phyloP scores from a whole-genome alignment of 2,113 vertebrate species.

The Elachura formosa region DNA sequence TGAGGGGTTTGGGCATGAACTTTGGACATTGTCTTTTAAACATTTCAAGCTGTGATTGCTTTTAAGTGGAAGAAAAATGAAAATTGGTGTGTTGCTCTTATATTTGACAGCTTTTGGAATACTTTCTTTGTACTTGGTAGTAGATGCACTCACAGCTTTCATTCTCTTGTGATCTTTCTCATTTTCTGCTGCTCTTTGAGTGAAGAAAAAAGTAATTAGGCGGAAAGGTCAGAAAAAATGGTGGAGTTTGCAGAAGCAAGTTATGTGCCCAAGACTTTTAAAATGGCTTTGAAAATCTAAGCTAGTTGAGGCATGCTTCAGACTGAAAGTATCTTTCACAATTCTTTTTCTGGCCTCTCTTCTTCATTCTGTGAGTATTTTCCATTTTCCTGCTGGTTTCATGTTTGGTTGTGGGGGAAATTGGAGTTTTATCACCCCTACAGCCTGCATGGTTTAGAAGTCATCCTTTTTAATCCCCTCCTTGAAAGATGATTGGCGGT shows the following conservation, averaged over 20 bases:
- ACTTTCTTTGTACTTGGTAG: not conserved
- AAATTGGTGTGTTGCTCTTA: not conserved
- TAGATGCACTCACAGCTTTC: not conserved
- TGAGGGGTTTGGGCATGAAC: slow-evolving; percentile 29
- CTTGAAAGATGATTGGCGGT: not conserved
- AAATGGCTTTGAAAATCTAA: not conserved
- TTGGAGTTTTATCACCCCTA: not conserved
- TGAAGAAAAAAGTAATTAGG: not conserved
- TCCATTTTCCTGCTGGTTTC: not conserved
- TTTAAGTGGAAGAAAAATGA: not conserved
- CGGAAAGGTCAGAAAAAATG: not conserved
- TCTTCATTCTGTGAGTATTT: not conserved
- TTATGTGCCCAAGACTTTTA: not conserved
- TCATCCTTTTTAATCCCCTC: not conserved
- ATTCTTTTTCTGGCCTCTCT: not conserved
- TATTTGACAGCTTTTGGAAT: not conserved
- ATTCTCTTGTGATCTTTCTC: not conserved
- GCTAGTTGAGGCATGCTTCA: not conserved
- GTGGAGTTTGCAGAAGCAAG: not conserved
- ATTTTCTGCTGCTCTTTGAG: not conserved
- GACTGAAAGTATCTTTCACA: not conserved
- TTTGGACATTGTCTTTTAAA: not conserved
- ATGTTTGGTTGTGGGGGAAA: not conserved
- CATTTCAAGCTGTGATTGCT: not conserved
- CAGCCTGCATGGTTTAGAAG: not conserved